phyloP scores from a whole-genome alignment of 2,113 vertebrate species.

The Hippocampus abdominalis region DNA sequence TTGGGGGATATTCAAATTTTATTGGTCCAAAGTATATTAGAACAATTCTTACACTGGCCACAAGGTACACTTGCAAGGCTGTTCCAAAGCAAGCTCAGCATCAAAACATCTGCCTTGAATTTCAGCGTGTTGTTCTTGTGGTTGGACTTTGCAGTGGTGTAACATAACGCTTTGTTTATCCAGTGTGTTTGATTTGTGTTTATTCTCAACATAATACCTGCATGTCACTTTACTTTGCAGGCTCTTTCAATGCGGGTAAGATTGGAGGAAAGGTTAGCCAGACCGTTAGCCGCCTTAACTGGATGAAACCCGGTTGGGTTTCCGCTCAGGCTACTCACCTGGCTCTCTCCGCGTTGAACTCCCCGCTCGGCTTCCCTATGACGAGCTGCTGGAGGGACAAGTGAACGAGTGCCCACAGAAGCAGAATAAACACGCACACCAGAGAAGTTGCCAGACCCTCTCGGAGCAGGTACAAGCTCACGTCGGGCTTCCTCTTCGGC shows the following conservation, averaged over 20 bases:
- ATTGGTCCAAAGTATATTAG: too few species aligned
- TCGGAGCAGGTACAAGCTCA: conserved; percentile 57
- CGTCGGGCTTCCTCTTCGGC: conserved; percentile 63
- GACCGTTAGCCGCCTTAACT: neutral
- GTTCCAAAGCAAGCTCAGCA: too few species aligned
- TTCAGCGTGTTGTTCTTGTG: neutral
- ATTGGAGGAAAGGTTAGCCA: conserved; percentile 47
- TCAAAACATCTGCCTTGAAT: neutral
- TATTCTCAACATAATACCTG: neutral
- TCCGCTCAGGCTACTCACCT: conserved; percentile 55
- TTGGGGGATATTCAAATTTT: too few species aligned
- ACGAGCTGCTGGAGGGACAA: conserved; percentile 73
- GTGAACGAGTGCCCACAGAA: conserved; percentile 73
- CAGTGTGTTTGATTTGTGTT: neutral
- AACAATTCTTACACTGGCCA: too few species aligned
- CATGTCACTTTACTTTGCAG: neutral
- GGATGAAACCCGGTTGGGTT: neutral
- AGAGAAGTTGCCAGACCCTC: conserved; percentile 63
- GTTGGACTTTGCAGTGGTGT: neutral
- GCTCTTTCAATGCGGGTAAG: conserved; percentile 46
- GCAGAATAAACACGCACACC: conserved; percentile 66
- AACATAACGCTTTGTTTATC: neutral
- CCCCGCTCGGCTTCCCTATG: conserved; percentile 62
- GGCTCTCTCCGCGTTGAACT: conserved; percentile 70
- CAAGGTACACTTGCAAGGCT: too few species aligned